These are phyloP conservation scores for Lucilia cuprina DNA, from an alignment of 1,140 invertebrate species.

Conservation along the genomic window DNA sequence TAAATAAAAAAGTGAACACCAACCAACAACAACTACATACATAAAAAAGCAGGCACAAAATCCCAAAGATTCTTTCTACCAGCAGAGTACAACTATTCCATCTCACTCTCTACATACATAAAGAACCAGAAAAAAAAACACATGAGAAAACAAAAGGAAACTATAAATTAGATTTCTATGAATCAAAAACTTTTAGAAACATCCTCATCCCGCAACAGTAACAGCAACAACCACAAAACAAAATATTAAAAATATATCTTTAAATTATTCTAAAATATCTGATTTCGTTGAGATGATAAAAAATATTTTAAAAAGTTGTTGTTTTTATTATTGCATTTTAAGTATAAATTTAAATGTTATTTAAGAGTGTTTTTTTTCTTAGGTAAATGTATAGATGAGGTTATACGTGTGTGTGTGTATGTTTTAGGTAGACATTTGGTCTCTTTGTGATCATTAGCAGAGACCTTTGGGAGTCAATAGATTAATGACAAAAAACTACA, in stretches of 20 bases:
- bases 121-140: neutral
- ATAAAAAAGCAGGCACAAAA: neutral
- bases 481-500: constrained; percentile 24
- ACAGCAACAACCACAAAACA: neutral
- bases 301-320: constrained; percentile 46
- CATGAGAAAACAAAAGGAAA: constrained; percentile 34
- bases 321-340: neutral
- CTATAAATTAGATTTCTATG: constrained; percentile 30
- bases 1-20: constrained; percentile 15
- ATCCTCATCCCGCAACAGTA: neutral
- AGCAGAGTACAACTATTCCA: neutral
- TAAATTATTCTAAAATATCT: constrained; percentile 49
- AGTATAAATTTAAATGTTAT: constrained; percentile 10
- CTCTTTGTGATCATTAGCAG: constrained; percentile 43
- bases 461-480: constrained; percentile 42
- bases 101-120: neutral
- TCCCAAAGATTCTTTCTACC: constrained; percentile 4
- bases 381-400: neutral
- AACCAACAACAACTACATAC: neutral
- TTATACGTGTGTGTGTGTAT: neutral
- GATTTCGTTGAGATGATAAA: constrained; percentile 60
- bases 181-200: neutral
- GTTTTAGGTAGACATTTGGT: constrained; percentile 53
- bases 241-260: neutral
- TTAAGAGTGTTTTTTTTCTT: neutral